A percentile compares a stretch with the other conserved stretches of the same genome.
These are phyloP conservation scores for Butastur rufipennis DNA, from an alignment of 2,113 vertebrate species.

Conservation along the genomic window DNA sequence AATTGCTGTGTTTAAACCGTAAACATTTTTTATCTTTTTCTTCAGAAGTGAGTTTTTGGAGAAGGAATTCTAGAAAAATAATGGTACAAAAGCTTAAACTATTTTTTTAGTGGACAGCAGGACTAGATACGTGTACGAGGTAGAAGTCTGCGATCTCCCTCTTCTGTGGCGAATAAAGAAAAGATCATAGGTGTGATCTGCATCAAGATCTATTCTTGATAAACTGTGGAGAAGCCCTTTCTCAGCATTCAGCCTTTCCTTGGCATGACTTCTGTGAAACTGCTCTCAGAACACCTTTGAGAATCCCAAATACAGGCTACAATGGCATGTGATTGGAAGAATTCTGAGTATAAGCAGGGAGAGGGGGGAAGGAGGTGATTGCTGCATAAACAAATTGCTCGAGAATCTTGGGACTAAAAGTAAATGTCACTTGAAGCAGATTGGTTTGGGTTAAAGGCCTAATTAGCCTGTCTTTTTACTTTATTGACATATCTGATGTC, in stretches of 20 bases:
- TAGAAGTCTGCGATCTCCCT: not conserved
- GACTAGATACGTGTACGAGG: rapidly evolving
- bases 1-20: not conserved
- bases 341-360: not conserved
- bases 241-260: not conserved
- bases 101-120: not conserved
- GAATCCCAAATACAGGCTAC: not conserved
- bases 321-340: not conserved
- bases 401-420: not conserved
- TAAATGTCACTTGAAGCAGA: not conserved
- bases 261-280: not conserved
- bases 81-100: not conserved
- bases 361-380: not conserved
- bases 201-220: not conserved
- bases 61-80: not conserved
- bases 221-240: not conserved
- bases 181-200: not conserved
- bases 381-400: not conserved
- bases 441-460: not conserved
- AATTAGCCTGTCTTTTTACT: not conserved
- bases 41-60: not conserved
- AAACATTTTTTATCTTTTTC: not conserved
- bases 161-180: not conserved
- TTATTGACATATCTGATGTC: not conserved
- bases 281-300: not conserved